Evolutionary conservation across 2,888 invertebrate genomes (phyloP).

Genomic region (Camptogramma bilineatum): DNA sequence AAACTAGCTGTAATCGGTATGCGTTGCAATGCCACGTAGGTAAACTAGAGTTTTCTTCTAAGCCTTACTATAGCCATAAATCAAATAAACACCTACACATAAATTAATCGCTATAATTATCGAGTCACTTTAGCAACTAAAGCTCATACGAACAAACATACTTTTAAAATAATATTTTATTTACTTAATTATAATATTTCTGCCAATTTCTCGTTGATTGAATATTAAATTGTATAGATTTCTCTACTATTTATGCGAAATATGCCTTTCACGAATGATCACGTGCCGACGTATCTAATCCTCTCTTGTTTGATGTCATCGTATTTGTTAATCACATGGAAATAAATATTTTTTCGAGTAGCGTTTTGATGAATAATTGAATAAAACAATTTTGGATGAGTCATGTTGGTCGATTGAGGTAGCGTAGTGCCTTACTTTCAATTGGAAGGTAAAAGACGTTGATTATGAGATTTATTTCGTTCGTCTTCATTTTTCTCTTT

Average conservation of each 20-base stretch:
- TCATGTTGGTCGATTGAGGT: background rate
- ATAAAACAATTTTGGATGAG: background rate
- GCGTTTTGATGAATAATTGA: too few species aligned
- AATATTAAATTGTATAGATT: conserved; percentile 51
- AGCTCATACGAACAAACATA: too few species aligned
- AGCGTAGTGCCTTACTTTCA: too few species aligned
- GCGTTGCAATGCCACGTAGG: too few species aligned
- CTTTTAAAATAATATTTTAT: background rate
- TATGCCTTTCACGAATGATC: conserved; percentile 61
- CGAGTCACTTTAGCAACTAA: too few species aligned
- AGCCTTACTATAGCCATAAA: background rate
- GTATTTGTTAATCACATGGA: conserved; percentile 2
- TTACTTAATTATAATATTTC: conserved; percentile 23
- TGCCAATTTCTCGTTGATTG: conserved; percentile 9
- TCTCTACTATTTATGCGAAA: conserved; percentile 57
- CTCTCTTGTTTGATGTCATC: conserved; percentile 41
- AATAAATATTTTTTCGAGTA: background rate
- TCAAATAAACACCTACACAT: background rate
- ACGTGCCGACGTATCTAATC: conserved; percentile 51
- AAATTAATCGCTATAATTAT: background rate
- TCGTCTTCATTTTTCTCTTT: too few species aligned
- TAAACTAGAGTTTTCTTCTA: too few species aligned
- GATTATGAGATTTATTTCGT: too few species aligned
- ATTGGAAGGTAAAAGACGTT: too few species aligned
- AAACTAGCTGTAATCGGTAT: too few species aligned